A percentile compares a stretch with the other conserved stretches of the same genome.
phyloP scores from a whole-genome alignment of 2,888 invertebrate species.

The Rotaria sp. region DNA sequence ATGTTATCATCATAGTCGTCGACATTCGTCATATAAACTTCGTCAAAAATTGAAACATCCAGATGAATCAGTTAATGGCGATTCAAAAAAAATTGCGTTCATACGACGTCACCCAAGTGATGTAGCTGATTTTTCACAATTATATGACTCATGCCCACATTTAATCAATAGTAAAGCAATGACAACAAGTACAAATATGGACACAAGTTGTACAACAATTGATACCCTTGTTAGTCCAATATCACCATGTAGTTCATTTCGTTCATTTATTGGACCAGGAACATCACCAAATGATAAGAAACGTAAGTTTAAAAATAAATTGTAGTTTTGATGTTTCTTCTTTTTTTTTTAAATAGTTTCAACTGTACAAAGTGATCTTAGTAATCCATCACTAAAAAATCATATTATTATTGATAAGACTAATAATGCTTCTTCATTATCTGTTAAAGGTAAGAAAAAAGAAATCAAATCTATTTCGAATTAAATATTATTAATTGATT shows the following conservation, averaged over 20 bases:
- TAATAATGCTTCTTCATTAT: not conserved
- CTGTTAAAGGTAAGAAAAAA: not conserved
- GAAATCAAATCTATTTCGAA: not conserved
- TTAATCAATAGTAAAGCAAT: conserved; percentile 10
- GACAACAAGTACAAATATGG: not conserved
- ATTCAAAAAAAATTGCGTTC: not conserved
- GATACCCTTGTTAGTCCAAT: conserved; percentile 5
- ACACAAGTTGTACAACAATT: conserved; percentile 24
- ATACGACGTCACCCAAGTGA: conserved; percentile 5
- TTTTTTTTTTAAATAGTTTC: not conserved
- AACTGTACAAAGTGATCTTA: not conserved
- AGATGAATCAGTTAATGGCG: too few species aligned
- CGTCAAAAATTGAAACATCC: not conserved
- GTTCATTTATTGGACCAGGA: not conserved
- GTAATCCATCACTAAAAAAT: not conserved
- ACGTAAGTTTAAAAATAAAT: not conserved
- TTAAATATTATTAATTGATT: not conserved
- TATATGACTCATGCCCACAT: conserved; percentile 27
- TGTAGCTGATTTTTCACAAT: conserved; percentile 18
- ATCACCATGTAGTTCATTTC: conserved; percentile 24
- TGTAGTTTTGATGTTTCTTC: not conserved
- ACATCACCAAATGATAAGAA: not conserved
- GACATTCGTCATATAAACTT: conserved; percentile 30
- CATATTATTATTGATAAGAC: not conserved
- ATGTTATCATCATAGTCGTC: not conserved